Evolutionary conservation across 2,113 vertebrate genomes (phyloP).

Genomic region (Percopsis transmontana): DNA sequence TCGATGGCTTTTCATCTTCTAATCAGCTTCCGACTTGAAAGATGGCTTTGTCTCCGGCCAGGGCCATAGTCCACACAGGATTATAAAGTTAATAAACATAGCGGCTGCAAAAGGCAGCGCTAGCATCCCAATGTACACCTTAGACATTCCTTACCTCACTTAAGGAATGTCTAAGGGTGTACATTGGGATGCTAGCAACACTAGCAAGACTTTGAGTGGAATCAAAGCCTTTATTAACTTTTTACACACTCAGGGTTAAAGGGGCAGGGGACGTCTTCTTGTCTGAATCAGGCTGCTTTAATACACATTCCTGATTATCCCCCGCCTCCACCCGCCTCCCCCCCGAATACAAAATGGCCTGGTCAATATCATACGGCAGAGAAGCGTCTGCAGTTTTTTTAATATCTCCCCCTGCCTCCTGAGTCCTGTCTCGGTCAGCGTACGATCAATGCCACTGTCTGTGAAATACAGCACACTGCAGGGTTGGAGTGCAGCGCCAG

Average conservation of each 20-base stretch:
- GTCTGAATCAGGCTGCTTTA: constrained; percentile 29
- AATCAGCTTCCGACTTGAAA: constrained; percentile 51
- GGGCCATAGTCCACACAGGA: constrained; percentile 47
- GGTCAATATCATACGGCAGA: constrained; percentile 64
- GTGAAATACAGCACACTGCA: constrained; percentile 61
- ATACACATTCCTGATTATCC: constrained; percentile 54
- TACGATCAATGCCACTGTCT: constrained; percentile 71
- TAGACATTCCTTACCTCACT: neutral
- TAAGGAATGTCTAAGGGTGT: neutral
- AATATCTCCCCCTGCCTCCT: constrained; percentile 67
- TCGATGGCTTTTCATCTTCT: constrained; percentile 69
- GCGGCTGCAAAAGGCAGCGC: constrained; percentile 5
- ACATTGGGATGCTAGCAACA: neutral
- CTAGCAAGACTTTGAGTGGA: constrained; percentile 7
- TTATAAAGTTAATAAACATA: constrained; percentile 41
- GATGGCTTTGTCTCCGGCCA: constrained; percentile 30
- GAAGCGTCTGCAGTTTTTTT: constrained; percentile 59
- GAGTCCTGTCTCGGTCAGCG: constrained; percentile 53
- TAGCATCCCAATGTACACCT: neutral
- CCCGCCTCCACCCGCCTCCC: constrained; percentile 25
- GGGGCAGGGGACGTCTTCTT: constrained; percentile 26
- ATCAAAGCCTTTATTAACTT: constrained; percentile 18
- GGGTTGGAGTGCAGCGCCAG: constrained; percentile 34
- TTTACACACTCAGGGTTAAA: constrained; percentile 20
- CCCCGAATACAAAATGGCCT: constrained; percentile 54